A percentile compares a stretch with the other conserved stretches of the same genome.
These are phyloP conservation scores for Chaetodon trifasciatus DNA, from an alignment of 2,797 vertebrate genomes.

Conservation along the genomic window DNA sequence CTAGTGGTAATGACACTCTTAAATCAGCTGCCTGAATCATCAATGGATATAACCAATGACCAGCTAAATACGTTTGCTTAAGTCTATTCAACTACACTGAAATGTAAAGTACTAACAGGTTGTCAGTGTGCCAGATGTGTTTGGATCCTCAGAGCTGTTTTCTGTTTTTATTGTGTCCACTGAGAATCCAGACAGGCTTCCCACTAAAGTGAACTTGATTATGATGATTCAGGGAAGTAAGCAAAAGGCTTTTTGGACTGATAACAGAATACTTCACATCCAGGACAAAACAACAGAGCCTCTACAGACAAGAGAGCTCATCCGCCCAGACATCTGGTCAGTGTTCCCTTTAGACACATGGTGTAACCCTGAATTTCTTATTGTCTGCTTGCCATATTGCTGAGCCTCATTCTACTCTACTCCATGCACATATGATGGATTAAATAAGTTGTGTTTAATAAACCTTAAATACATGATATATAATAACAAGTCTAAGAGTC, in stretches of 20 bases:
- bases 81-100: constrained; percentile 1
- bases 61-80: not conserved
- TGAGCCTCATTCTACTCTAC: not conserved
- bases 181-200: constrained; percentile 23
- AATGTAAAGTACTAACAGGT: not conserved
- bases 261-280: constrained; percentile 26
- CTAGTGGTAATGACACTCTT: not conserved
- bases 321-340: not conserved
- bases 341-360: not conserved
- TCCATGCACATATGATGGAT: too few species aligned
- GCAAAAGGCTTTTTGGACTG: constrained; percentile 8
- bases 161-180: constrained; percentile 20
- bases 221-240: constrained; percentile 34
- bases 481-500: too few species aligned
- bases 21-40: not conserved
- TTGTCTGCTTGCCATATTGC: not conserved
- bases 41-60: not conserved
- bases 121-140: constrained; percentile 3
- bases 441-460: too few species aligned
- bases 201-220: constrained; percentile 38
- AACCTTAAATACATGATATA: too few species aligned
- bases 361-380: not conserved
- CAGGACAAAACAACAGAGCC: constrained; percentile 16
- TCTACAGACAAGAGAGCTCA: constrained; percentile 11
- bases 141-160: constrained; percentile 21